Evolutionary conservation across 1,140 invertebrate species (phyloP).

Genomic region (Amyelois transitella): DNA sequence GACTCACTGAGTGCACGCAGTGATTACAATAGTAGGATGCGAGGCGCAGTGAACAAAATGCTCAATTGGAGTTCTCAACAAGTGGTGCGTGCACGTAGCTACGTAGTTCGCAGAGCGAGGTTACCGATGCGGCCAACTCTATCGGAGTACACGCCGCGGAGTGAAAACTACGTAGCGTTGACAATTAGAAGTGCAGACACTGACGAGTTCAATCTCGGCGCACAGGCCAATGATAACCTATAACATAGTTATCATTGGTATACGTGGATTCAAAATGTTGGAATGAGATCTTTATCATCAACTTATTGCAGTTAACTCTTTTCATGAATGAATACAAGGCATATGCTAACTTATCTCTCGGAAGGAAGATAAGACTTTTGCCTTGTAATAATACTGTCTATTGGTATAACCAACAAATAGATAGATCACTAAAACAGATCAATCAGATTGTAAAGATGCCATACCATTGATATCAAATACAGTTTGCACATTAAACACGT

Average conservation of each 20-base stretch:
- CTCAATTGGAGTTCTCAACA: conserved; percentile 61
- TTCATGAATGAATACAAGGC: not conserved
- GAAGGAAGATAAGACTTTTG: too few relatives aligned
- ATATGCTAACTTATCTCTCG: too few relatives aligned
- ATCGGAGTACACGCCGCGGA: conserved; percentile 65
- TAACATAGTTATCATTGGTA: conserved; percentile 75
- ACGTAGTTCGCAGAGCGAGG: conserved; percentile 64
- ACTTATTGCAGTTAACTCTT: not conserved
- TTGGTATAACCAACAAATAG: too few relatives aligned
- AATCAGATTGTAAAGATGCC: too few relatives aligned
- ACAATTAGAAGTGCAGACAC: conserved; percentile 73
- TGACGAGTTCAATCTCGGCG: conserved; percentile 62
- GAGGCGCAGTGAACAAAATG: conserved; percentile 59
- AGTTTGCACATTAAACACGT: not conserved
- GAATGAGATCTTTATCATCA: conserved; percentile 31
- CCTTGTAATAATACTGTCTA: too few relatives aligned
- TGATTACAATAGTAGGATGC: conserved; percentile 65
- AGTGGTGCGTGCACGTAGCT: conserved; percentile 64
- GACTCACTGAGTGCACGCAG: conserved; percentile 71
- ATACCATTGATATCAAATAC: not conserved
- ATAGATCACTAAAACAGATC: too few relatives aligned
- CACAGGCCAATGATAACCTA: conserved; percentile 64
- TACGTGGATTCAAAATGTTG: conserved; percentile 51
- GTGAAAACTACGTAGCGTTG: conserved; percentile 72
- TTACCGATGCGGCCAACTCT: conserved; percentile 63